Base-by-base conservation (phyloP, 2,113 vertebrate genomes). In the Elaphurus davidianus region DNA sequence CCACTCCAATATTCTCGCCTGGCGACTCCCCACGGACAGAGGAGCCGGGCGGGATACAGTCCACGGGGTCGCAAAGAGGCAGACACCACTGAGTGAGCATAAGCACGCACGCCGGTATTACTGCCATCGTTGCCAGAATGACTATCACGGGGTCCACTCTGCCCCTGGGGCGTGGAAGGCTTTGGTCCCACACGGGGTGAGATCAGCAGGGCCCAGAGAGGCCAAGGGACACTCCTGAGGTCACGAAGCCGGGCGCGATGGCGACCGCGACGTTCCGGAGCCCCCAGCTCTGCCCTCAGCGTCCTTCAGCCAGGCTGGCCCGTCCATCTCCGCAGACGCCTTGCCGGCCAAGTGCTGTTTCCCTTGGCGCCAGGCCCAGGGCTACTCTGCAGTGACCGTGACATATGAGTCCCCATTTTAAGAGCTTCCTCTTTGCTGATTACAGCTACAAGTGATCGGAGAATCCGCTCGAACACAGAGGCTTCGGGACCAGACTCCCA, bases 281-380 rank as follows among this genome's bases (percentile, higher is more conserved):
- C n/a, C 47, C 50, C 36, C 17, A 25, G 95, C 84, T 83, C 43
- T 67, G 93, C 30, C 30, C 27, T 43, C 2, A 9, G 90, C 6
- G 12, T 33, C 62, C 50, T 60, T 50, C 54, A 6, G 60, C 21
- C 3, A 13, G 12, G 23, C 40, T 16, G 2, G 67, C 17, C 71
- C 17, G 0, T 21, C 82, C 45, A 11, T n/a, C n/a, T 76, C 28
- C 28, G 30, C 5, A 47, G 54, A 23, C 27, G 64, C 82, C 89
- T 52, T 50, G 79, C 60, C 1, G 40, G 74, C 92, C 89, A 85
- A 95, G 98, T 97, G 96, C 98, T 98, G 98, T 98, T 98, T 98
- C 71, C 91, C 94, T 98, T 98, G 99, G 98, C 98, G n/a, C 64
- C 19, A 54, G 95, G 98, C 99, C 99, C 98, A 79, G 97, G 96